These are phyloP conservation scores for Brachylomia viminalis DNA, from an alignment of 2,888 invertebrate genomes.

Conservation along the genomic window DNA sequence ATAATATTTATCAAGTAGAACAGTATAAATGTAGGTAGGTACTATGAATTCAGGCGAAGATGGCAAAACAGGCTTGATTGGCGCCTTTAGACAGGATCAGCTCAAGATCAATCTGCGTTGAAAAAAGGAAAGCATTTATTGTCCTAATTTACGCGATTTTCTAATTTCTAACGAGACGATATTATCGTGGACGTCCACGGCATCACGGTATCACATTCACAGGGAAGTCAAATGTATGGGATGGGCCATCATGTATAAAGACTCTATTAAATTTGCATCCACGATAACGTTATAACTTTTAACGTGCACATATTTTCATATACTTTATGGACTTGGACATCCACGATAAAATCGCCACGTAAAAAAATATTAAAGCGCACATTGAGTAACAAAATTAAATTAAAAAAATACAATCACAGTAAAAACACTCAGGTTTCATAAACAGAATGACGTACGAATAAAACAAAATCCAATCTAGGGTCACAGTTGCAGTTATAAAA, in stretches of 20 bases:
- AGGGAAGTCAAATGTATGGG: not conserved
- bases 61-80: not conserved
- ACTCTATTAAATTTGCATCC: not conserved
- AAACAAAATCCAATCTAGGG: conserved; percentile 62
- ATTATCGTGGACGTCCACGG: not conserved
- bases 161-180: not conserved
- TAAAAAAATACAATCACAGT: conserved; percentile 17
- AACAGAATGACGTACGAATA: conserved; percentile 61
- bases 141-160: not conserved
- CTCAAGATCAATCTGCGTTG: not conserved
- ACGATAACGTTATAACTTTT: not conserved
- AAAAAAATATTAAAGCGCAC: not conserved
- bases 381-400: not conserved
- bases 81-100: not conserved
- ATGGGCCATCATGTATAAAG: not conserved
- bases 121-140: not conserved
- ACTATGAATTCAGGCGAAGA: not conserved
- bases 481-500: conserved; percentile 71
- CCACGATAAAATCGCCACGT: not conserved
- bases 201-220: not conserved
- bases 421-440: conserved; percentile 31
- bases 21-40: not conserved
- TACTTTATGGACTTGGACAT: not conserved
- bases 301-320: not conserved
- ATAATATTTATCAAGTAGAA: not conserved